These are phyloP conservation scores for Erethizon dorsatum DNA, from an alignment of 2,797 vertebrate species.

Conservation along the genomic window DNA sequence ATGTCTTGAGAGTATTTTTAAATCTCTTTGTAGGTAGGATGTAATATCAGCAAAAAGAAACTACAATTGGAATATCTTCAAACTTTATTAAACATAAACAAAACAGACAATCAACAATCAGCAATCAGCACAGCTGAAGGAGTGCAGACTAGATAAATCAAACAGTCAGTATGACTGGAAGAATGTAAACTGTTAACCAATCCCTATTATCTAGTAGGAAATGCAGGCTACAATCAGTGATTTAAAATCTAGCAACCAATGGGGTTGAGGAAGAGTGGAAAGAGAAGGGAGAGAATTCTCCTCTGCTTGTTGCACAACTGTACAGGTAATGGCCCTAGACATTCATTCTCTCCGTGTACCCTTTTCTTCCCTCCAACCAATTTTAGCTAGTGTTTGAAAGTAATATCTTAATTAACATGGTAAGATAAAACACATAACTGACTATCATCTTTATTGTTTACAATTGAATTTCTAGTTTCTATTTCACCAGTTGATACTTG, in stretches of 20 bases:
- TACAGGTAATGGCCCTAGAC: neutral
- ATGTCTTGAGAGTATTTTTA: neutral
- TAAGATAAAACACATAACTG: conserved; percentile 40
- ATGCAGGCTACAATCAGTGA: neutral
- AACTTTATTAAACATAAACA: neutral
- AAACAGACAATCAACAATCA: neutral
- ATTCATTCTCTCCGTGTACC: neutral
- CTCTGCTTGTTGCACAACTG: neutral
- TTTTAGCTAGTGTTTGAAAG: neutral
- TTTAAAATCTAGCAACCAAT: neutral
- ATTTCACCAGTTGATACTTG: neutral
- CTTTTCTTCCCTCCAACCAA: neutral
- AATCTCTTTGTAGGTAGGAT: neutral
- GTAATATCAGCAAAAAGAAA: conserved; percentile 30
- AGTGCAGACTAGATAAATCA: neutral
- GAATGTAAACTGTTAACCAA: neutral
- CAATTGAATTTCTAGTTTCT: neutral
- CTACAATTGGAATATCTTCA: neutral
- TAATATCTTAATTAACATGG: neutral
- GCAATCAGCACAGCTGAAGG: neutral
- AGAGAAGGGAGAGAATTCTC: neutral
- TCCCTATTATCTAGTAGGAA: neutral
- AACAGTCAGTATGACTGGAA: neutral
- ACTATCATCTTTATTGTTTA: neutral
- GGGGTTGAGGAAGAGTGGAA: neutral